Evolutionary conservation across 92 coral and sea anemone species (phyloP).

Genomic region (Epizoanthus stellaris): DNA sequence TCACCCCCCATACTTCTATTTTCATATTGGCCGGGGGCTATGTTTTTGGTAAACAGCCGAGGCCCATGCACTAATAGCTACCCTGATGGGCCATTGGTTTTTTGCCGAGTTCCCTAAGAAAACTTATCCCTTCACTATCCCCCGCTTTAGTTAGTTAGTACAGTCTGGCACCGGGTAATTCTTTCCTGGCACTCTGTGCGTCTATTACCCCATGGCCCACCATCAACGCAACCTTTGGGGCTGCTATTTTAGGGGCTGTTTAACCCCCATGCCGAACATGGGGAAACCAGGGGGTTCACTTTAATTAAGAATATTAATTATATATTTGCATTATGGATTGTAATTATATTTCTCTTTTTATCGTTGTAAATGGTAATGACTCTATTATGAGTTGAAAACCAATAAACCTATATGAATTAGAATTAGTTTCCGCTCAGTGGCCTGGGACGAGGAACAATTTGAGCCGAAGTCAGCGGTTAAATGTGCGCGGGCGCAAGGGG

Average conservation of each 20-base stretch:
- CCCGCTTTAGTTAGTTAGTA: constrained; percentile 88
- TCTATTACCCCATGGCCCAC: constrained; percentile 69
- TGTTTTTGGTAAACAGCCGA: constrained; percentile 99
- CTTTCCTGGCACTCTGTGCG: constrained; percentile 86
- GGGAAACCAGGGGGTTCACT: constrained; percentile 60
- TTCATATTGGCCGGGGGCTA: constrained; percentile 86
- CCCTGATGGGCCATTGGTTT: constrained; percentile 55
- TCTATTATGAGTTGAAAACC: no score
- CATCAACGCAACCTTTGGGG: constrained; percentile 73
- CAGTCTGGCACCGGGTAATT: constrained; percentile 66
- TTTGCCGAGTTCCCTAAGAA: constrained; percentile 97
- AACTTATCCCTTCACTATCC: constrained; percentile 79
- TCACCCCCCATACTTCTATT: constrained; percentile 89
- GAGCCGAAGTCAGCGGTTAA: no score
- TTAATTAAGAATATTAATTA: no score
- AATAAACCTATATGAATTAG: no score
- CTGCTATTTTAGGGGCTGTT: constrained; percentile 82
- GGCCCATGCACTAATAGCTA: constrained; percentile 52
- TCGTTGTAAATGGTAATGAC: no score
- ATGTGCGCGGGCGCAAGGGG: no score
- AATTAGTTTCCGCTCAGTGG: no score
- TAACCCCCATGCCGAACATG: constrained; percentile 58
- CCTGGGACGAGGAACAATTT: no score
- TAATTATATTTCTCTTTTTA: no score
- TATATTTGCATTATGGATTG: no score